These are phyloP conservation scores for Lithophane leautieri DNA, from an alignment of 2,888 invertebrate genomes.

Conservation along the genomic window DNA sequence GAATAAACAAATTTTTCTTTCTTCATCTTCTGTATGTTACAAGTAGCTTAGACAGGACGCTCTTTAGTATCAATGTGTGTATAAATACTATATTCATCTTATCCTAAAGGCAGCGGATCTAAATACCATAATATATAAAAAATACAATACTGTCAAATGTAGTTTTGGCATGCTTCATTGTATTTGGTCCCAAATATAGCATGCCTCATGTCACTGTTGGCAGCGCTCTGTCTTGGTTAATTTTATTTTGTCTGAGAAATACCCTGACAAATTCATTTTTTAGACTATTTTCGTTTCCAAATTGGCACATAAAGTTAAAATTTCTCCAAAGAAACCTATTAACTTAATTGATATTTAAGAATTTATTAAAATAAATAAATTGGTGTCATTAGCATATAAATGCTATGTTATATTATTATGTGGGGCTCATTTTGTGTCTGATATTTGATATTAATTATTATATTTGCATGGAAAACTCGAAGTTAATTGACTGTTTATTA, in stretches of 20 bases:
- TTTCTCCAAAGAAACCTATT: conserved; percentile 48
- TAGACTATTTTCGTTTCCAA: conserved; percentile 36
- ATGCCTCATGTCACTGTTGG: no score
- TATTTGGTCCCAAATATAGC: no score
- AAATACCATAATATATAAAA: no score
- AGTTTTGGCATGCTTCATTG: no score
- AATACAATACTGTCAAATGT: no score
- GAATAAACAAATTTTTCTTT: not conserved
- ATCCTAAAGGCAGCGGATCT: not conserved
- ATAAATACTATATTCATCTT: not conserved
- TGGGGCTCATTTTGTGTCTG: conserved; percentile 28
- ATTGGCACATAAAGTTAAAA: conserved; percentile 42
- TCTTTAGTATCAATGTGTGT: not conserved
- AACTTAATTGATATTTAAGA: conserved; percentile 47
- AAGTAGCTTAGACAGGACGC: not conserved
- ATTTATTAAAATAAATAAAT: conserved; percentile 53
- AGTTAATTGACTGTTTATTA: conserved; percentile 59
- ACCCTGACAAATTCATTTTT: conserved; percentile 9
- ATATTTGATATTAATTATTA: conserved; percentile 54
- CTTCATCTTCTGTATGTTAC: not conserved
- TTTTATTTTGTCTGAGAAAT: no score
- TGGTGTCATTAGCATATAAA: conserved; percentile 53
- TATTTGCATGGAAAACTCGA: conserved; percentile 56
- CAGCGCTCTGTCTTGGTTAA: no score
- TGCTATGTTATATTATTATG: conserved; percentile 32